Base-by-base conservation (phyloP, 2,113 vertebrate genomes). In the Pyrgilauda ruficollis region DNA sequence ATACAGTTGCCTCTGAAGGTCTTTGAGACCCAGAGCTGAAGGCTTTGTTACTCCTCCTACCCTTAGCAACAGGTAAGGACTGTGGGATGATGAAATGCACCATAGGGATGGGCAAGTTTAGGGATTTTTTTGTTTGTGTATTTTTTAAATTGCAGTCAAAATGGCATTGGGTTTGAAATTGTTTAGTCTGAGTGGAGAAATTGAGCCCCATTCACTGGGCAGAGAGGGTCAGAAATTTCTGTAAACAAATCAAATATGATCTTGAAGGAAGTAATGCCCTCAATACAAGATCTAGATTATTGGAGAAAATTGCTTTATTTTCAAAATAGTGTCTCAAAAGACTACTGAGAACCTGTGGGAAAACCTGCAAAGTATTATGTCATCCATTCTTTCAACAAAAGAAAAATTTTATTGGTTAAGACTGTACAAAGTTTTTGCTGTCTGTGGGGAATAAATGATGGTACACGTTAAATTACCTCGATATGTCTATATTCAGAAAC, bases 21-120 rank as follows among this genome's bases (percentile, higher is more conserved):
- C 31, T 56, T 30, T 35, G 33, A 76, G 33, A 75, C 2, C 2
- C 6, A 11, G 13, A 59, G 10, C 7, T 72, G 28, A 67, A 49
- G 28, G 58, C 4, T 76, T 70, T 24, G 7, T 44, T 58, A 17
- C 9, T 79, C 11, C 11, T 87, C 9, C 50, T 27, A n/a, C 13
- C 7, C 12, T 46, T 47, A 68, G 22, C 9, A 26, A 18, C 13
- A 76, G 33, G 10, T 68, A 61, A 78, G 8, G 73, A 11, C 12
- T 72, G 9, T 37, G 10, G 33, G 19, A 59, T 50, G 43, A 41
- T 17, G 12, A 72, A 95, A 21, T 24, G 5, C 7, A 11, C 13
- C 6, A 7, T 15, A 28, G 8, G 5, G 16, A 7, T n/a, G 13
- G 6, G 7, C 4, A 1, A 11, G 6, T 27, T 12, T 63, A 11